Evolutionary conservation across 2,797 vertebrate genomes (phyloP), one percentile per base, ranked within the genome.

Genomic region (Antennarius maculatus): DNA sequence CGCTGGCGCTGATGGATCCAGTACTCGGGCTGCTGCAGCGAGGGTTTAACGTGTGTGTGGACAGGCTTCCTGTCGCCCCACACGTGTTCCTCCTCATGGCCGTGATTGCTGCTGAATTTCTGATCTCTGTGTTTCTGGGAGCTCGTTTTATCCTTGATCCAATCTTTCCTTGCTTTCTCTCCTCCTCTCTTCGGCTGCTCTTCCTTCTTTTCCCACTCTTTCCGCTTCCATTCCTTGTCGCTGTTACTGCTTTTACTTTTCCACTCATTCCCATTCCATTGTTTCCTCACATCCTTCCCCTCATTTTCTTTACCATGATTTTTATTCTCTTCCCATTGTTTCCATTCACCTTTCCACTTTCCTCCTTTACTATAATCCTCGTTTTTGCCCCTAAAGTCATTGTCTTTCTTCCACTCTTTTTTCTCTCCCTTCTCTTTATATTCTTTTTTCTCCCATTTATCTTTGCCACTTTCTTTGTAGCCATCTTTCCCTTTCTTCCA

Each of bases 1-100:
- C 78, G 86, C 5, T 66, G 77, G 23, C 83, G 86, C 80, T 92
- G 92, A n/a, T 69, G 79, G 54, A 28, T 31, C 94, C 94, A 94
- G 87, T 93, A 93, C 54, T 91, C 86, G 0, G 86, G 86, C 39
- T 90, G 88, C 0, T 77, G 76, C 27, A 66, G 31, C 45, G 82
- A 62, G 18, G 71, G 78, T 3, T 6, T 54, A 48, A 6, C 64
- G 61, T 89, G 87, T 1, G 74, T 62, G 63, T 83, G 91, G n/a
- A 77, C 12, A 1, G 71, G 70, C 1, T 53, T 74, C 53, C 54
- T 41, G 0, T 85, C 82, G 1, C 60, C 81, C 41, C 81, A 88
- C 43, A 74, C 16, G 15, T 80, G 82, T 61, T 82, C 82, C n/a
- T 76, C 78, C 5, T 66, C 58, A 23, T 63, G 58, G 42, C 41